phyloP scores from a whole-genome alignment of 2,113 vertebrate genomes.

The Archilochus colubris region DNA sequence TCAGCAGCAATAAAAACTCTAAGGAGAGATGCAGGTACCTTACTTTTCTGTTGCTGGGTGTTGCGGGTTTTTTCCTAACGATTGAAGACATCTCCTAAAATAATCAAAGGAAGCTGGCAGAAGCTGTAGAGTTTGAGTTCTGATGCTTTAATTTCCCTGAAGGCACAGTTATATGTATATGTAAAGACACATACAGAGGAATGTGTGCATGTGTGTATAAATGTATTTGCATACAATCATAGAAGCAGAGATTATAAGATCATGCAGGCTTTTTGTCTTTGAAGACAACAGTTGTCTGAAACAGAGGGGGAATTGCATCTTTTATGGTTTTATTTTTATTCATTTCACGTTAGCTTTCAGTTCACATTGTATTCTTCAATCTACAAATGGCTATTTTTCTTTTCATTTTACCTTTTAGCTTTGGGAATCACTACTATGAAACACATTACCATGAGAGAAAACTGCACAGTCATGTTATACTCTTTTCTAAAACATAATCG shows the following conservation, averaged over 20 bases:
- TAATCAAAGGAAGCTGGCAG: not conserved
- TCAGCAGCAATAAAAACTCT: not conserved
- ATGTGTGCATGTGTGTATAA: not conserved
- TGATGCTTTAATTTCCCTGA: not conserved
- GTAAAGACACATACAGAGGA: not conserved
- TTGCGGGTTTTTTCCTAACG: not conserved
- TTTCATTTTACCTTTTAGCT: not conserved
- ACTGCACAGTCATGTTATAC: not conserved
- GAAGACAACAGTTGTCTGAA: not conserved
- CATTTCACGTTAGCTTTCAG: not conserved
- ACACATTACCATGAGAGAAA: not conserved
- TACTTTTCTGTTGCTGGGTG: not conserved
- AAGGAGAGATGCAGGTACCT: not conserved
- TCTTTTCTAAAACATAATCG: not conserved
- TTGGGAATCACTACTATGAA: not conserved
- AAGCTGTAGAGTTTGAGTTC: not conserved
- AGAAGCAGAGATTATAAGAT: not conserved
- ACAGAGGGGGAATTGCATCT: not conserved
- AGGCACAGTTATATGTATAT: not conserved
- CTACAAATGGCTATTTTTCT: not conserved
- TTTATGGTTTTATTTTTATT: not conserved
- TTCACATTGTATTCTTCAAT: not conserved
- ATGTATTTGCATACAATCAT: not conserved
- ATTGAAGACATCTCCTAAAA: not conserved
- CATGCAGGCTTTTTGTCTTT: not conserved